phyloP scores from a whole-genome alignment of 2,888 invertebrate genomes.

The Peribatodes rhomboidaria region DNA sequence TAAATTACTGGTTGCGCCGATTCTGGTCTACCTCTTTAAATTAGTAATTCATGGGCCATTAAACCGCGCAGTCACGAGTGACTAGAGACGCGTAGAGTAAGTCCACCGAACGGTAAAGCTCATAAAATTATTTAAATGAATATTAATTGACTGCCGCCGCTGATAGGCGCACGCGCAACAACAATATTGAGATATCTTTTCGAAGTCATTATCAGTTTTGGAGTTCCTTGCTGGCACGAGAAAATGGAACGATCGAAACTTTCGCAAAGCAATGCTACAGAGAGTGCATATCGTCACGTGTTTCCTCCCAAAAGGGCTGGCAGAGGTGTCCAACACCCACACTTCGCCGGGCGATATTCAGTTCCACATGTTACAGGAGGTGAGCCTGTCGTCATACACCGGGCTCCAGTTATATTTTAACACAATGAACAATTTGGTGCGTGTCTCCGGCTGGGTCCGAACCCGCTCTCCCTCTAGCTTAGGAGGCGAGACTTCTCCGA shows the following conservation, averaged over 20 bases:
- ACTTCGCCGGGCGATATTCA: too few species aligned
- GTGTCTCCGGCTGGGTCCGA: too few species aligned
- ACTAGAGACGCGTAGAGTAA: background rate
- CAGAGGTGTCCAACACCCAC: too few species aligned
- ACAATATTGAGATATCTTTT: conserved; percentile 34
- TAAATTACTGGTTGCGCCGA: conserved; percentile 1
- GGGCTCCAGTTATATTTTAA: too few species aligned
- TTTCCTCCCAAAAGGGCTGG: too few species aligned
- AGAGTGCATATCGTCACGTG: too few species aligned
- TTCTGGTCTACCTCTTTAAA: conserved; percentile 12
- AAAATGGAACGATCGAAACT: background rate
- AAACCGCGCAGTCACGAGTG: conserved; percentile 22
- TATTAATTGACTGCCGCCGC: conserved; percentile 39
- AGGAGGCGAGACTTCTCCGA: too few species aligned
- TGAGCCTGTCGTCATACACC: too few species aligned
- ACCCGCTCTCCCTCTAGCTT: too few species aligned
- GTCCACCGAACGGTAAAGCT: conserved; percentile 30
- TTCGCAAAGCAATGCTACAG: background rate
- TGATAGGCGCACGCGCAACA: conserved; percentile 38
- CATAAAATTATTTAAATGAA: conserved; percentile 44
- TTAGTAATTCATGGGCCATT: conserved; percentile 36
- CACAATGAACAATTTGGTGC: too few species aligned
- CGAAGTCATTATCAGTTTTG: conserved; percentile 22
- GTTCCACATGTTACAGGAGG: too few species aligned
- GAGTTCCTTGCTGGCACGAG: conserved; percentile 23